Base-by-base conservation (phyloP, 2,113 vertebrate species). In the Strigops habroptila region DNA sequence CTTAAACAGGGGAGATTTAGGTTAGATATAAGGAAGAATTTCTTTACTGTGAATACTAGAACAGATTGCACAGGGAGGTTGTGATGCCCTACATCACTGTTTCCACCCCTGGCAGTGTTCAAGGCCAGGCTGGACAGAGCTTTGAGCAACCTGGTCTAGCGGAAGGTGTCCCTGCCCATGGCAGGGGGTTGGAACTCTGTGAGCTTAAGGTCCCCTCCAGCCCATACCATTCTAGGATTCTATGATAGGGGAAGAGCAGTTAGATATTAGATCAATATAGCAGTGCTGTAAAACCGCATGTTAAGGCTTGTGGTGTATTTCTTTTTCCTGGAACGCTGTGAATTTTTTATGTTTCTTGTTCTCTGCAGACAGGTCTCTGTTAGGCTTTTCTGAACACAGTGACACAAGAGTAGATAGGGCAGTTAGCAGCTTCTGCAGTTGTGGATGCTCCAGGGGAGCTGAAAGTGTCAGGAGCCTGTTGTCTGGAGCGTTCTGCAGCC, bases 401-500 rank as follows among this genome's bases (percentile, higher is more conserved):
- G 59, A 24, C 22, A 12, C 33, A 44, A 25, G 65, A 39, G 35
- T n/a, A 53, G 33, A 44, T 17, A 51, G 44, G 27, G 12, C 41
- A 35, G 28, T 18, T 48, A 35, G 35, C 35, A 30, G 7, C 51
- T 75, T 39, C 33, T 3, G 4, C 21, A n/a, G 57, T 10, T 59
- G 3, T 60, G 39, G 57, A 31, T 86, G 48, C 17, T 78, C 28
- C 49, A 27, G 69, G 16, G 19, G 37, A 64, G 28, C 0, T 7
- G 3, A 12, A 64, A 12, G 17, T 18, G 4, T 24, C 18, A 13
- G 51, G 85, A 76, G 6, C 33, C 12, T 17, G 13, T 57, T 86
- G 52, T 52, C 51, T 2, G 28, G 33, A 57, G 10, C 0, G 0
- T 37, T 65, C 70, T 90, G 33, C 2, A 4, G 3, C 35, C 39